Conservation (phyloP, 2,113 vertebrate species). For the Caracal caracal region DNA sequence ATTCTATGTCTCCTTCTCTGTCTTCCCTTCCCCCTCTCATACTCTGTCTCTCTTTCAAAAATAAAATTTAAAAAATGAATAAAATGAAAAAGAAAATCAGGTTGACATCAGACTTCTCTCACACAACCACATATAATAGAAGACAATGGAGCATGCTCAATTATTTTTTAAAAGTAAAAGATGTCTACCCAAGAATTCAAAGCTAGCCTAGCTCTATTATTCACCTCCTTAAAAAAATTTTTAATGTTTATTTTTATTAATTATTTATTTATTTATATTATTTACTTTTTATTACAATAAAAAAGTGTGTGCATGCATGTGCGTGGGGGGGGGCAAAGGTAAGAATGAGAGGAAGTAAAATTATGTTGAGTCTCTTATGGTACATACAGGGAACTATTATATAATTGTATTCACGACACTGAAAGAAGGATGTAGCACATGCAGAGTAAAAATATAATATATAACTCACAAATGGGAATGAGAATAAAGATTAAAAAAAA, state of each 20-base stretch:
- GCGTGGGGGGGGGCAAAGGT: neutral
- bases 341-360: neutral
- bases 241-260: too few species aligned
- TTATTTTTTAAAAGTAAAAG: slow-evolving; percentile 2
- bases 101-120: neutral
- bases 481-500: neutral
- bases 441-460: neutral
- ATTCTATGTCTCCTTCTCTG: too few species aligned
- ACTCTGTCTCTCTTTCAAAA: too few species aligned
- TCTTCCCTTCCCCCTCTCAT: too few species aligned
- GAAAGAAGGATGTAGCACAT: slow-evolving; percentile 1
- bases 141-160: neutral
- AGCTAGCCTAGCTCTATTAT: neutral
- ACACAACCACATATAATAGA: neutral
- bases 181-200: neutral
- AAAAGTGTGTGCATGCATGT: neutral
- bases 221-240: neutral
- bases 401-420: slow-evolving; percentile 3
- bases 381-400: neutral
- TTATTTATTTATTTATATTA: too few species aligned
- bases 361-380: neutral
- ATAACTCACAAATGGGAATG: neutral
- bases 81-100: neutral
- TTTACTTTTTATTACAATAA: neutral
- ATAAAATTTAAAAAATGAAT: neutral